Base-by-base conservation (phyloP, 2,888 invertebrate genomes). In the Psylliodes chrysocephalus region DNA sequence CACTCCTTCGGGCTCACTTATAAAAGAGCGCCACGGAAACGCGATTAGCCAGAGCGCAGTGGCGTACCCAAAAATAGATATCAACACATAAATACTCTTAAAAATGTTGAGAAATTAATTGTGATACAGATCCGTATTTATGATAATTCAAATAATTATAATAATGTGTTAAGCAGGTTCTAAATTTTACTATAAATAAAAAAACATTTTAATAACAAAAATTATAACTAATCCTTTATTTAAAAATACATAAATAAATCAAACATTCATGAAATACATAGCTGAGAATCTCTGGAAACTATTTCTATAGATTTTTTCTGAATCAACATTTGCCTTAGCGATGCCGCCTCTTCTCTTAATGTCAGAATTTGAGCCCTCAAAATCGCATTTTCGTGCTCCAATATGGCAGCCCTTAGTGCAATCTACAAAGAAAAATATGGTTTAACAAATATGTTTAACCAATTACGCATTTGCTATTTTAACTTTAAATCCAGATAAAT, bases 381-480 rank as follows among this genome's bases (percentile, higher is more conserved):
- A 6, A 94, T 89, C 0, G 94, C 92, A 78, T 95, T 95, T 82
- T 95, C 95, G 79, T 94, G 94, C 77, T 95, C 95, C 18, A 95
- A 81, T 60, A 93, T 86, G 22, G 92, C 92, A 0, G 95, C 95
- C 53, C 92, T 87, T 77, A 94, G 87, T 0, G 95, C 95, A 72
- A 95, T 91, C 89, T 91, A 80, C n/a, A 28, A 78, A 75, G 60
- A 22, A 44, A n/a, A 5, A 6, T 15, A 19, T 6, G 22, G 22
- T 22, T 22, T 4, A n/a, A n/a, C n/a, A 8, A 8, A 28, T 28
- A 8, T 8, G 28, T 8, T 28, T 28, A 28, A 6, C 28, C 28
- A 28, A 6, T 6, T 28, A 28, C 28, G 28, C 4, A 28, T 28
- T 28, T 8, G 5, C 8, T 28, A 28, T 28, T 28, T 28, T 6